phyloP scores from a whole-genome alignment of 2,113 vertebrate species.

The Mirounga angustirostris region DNA sequence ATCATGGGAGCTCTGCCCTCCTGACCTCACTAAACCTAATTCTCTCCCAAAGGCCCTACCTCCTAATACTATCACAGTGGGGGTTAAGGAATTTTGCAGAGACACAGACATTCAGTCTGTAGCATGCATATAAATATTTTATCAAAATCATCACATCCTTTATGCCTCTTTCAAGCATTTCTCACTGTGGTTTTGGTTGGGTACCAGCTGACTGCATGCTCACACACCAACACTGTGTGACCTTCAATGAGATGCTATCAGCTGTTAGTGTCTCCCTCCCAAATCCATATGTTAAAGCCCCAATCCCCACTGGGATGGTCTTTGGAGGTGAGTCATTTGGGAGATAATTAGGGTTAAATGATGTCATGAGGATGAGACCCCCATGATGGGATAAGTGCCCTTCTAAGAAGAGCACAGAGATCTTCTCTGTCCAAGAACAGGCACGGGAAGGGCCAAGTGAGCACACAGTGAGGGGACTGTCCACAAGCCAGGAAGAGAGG shows the following conservation, averaged over 20 bases:
- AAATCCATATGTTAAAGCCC: not conserved
- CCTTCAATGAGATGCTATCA: not conserved
- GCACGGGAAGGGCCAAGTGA: not conserved
- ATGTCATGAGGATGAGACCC: not conserved
- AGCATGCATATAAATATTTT: not conserved
- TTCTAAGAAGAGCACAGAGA: not conserved
- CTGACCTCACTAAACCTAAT: not conserved
- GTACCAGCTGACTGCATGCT: not conserved
- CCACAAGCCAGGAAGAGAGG: not conserved
- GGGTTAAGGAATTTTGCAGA: not conserved
- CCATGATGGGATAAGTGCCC: not conserved
- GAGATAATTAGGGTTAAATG: not conserved
- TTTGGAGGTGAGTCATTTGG: not conserved
- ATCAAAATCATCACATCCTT: not conserved
- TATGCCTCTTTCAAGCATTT: not conserved
- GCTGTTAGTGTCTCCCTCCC: not conserved
- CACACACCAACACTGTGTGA: not conserved
- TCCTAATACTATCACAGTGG: not conserved
- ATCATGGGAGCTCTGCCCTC: not conserved
- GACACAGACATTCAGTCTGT: not conserved
- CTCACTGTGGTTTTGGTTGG: not conserved
- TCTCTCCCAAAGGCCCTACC: not conserved
- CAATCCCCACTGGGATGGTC: not conserved
- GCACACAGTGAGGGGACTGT: not conserved
- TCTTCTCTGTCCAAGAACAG: not conserved